Conservation (phyloP, 2,888 invertebrate species). For the Diplazon laetatorius region DNA sequence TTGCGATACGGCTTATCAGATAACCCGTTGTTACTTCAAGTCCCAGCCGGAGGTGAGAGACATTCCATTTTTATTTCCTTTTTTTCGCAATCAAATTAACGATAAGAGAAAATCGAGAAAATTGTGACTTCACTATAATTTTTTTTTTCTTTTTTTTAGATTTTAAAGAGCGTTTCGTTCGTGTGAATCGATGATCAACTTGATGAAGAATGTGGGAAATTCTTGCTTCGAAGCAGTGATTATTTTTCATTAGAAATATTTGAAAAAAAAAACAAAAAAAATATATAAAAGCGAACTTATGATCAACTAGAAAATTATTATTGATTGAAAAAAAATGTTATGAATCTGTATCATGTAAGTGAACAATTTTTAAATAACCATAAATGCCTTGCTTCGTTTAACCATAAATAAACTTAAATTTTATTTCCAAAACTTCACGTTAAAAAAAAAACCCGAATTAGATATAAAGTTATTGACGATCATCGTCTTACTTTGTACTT, state of each 20-base stretch:
- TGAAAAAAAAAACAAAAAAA: too few relatives aligned
- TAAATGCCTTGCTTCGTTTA: background rate
- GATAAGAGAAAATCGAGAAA: too few relatives aligned
- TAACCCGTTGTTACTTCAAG: conserved; percentile 74
- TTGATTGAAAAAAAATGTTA: background rate
- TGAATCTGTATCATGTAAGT: background rate
- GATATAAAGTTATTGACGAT: background rate
- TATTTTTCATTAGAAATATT: too few relatives aligned
- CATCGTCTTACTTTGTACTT: background rate
- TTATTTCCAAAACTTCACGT: background rate
- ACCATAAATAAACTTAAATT: background rate
- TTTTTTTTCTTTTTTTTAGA: conserved; percentile 63
- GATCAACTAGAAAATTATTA: conserved; percentile 31
- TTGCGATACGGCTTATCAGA: conserved; percentile 76
- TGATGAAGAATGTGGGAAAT: background rate
- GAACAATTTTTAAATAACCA: background rate
- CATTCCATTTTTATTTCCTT: too few relatives aligned
- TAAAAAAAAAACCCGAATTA: background rate
- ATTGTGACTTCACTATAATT: too few relatives aligned
- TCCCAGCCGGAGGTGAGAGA: conserved; percentile 72
- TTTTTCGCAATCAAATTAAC: background rate
- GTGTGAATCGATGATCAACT: conserved; percentile 56
- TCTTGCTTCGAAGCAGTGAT: too few relatives aligned
- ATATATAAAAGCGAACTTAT: too few relatives aligned
- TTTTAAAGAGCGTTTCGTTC: conserved; percentile 68